Conservation (phyloP, 2,113 vertebrate genomes). For the Proteles cristata region DNA sequence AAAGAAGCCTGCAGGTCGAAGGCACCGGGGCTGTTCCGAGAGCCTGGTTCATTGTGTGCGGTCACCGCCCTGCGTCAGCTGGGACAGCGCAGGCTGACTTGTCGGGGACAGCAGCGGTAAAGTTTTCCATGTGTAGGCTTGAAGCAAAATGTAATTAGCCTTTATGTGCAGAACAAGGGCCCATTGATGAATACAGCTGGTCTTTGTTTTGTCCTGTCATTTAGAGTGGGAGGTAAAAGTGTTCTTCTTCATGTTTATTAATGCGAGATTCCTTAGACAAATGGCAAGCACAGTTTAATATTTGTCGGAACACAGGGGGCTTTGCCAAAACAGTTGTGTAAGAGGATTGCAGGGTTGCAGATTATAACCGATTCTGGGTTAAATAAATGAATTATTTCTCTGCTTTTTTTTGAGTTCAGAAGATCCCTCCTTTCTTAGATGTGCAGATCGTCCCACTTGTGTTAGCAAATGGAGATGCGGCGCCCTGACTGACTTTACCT, state of each 20-base stretch:
- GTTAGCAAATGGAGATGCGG: conserved; percentile 67
- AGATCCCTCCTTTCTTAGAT: conserved; percentile 71
- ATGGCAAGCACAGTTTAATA: conserved; percentile 89
- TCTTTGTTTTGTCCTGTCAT: conserved; percentile 90
- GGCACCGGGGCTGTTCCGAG: conserved; percentile 75
- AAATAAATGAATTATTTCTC: conserved; percentile 86
- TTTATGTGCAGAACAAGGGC: conserved; percentile 93
- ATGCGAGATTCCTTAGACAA: conserved; percentile 91
- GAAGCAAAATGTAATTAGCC: conserved; percentile 93
- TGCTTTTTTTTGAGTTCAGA: conserved; percentile 78
- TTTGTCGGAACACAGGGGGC: conserved; percentile 86
- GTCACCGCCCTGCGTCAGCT: conserved; percentile 82
- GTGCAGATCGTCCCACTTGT: conserved; percentile 55
- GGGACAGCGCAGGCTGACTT: conserved; percentile 84
- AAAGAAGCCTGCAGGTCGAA: background rate
- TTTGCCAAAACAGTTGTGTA: conserved; percentile 89
- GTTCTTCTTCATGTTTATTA: conserved; percentile 93
- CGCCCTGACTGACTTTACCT: conserved; percentile 31
- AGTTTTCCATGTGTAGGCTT: conserved; percentile 93
- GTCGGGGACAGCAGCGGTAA: conserved; percentile 85
- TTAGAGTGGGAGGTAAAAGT: conserved; percentile 92
- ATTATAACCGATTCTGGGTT: conserved; percentile 84
- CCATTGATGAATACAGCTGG: conserved; percentile 94
- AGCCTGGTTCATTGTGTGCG: conserved; percentile 64
- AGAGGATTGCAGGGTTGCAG: conserved; percentile 85